A percentile compares a stretch with the other conserved stretches of the same genome.
These are phyloP conservation scores for Ridgeia piscesae DNA, from an alignment of 1,140 invertebrate species.

Conservation along the genomic window DNA sequence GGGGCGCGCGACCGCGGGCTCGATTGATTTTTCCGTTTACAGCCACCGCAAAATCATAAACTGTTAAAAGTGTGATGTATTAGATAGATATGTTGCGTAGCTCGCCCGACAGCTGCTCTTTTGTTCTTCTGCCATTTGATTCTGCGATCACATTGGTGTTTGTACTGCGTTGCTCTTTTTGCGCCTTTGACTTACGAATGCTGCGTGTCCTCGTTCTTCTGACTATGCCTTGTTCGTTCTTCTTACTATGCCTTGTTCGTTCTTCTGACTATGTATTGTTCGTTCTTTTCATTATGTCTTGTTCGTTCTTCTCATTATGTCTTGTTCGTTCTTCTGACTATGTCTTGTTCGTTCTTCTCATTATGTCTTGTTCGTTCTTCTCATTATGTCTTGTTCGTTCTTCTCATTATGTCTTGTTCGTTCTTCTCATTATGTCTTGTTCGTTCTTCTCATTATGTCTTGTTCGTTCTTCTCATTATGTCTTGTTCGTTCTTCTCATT, in stretches of 20 bases:
- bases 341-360: too few relatives aligned
- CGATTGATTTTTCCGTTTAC: neutral
- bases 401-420: too few relatives aligned
- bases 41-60: neutral
- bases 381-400: too few relatives aligned
- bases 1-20: neutral
- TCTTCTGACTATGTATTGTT: neutral
- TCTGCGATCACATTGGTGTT: neutral
- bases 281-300: neutral
- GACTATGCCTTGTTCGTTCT: neutral
- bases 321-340: too few relatives aligned
- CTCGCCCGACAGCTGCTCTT: neutral
- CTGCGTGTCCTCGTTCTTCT: neutral
- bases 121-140: neutral
- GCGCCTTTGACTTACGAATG: too few relatives aligned
- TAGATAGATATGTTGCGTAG: neutral
- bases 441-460: too few relatives aligned
- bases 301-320: neutral
- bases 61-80: neutral
- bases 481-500: neutral
- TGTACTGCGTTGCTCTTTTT: neutral
- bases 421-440: too few relatives aligned
- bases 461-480: neutral
- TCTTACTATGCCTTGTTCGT: neutral
- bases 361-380: too few relatives aligned